phyloP scores from a whole-genome alignment of 30 jellyfish, hydroid and myxozoan genomes.

The Hydractinia echinata region DNA sequence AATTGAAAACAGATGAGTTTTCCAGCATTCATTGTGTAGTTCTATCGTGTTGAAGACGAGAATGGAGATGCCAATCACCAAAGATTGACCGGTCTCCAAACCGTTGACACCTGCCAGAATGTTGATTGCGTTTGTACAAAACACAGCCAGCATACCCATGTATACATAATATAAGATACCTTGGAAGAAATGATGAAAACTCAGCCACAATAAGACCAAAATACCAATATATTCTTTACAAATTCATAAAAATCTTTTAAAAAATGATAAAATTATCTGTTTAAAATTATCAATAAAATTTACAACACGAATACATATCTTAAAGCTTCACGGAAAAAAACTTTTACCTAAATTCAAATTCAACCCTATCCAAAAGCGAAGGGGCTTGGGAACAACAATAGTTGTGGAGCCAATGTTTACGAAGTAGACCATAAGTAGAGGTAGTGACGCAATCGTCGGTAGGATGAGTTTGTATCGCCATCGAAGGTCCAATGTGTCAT shows the following conservation, averaged over 20 bases:
- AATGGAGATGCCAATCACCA: slow-evolving; percentile 82
- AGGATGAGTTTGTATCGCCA: slow-evolving; percentile 92
- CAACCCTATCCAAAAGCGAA: slow-evolving; percentile 60
- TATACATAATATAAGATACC: slow-evolving; percentile 87
- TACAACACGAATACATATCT: neutral
- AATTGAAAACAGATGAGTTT: slow-evolving; percentile 73
- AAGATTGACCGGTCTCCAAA: slow-evolving; percentile 93
- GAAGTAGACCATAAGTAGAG: slow-evolving; percentile 89
- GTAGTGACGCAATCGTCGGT: slow-evolving; percentile 96
- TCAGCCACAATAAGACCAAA: neutral
- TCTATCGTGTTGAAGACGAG: slow-evolving; percentile 68
- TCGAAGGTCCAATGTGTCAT: slow-evolving; percentile 84
- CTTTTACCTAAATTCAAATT: slow-evolving; percentile 72
- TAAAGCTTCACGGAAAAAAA: neutral
- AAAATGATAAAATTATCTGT: neutral
- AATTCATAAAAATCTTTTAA: neutral
- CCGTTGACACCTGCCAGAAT: slow-evolving; percentile 99
- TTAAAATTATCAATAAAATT: neutral
- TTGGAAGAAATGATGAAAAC: neutral
- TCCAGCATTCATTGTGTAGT: slow-evolving; percentile 75
- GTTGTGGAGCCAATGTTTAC: slow-evolving; percentile 93
- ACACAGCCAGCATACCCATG: slow-evolving; percentile 98
- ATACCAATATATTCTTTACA: neutral
- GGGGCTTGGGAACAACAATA: slow-evolving; percentile 85
- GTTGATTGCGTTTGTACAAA: slow-evolving; percentile 98